A percentile compares a stretch with the other conserved stretches of the same genome.
These are phyloP conservation scores for Loriculus beryllinus DNA, from an alignment of 2,797 vertebrate species.

Conservation along the genomic window DNA sequence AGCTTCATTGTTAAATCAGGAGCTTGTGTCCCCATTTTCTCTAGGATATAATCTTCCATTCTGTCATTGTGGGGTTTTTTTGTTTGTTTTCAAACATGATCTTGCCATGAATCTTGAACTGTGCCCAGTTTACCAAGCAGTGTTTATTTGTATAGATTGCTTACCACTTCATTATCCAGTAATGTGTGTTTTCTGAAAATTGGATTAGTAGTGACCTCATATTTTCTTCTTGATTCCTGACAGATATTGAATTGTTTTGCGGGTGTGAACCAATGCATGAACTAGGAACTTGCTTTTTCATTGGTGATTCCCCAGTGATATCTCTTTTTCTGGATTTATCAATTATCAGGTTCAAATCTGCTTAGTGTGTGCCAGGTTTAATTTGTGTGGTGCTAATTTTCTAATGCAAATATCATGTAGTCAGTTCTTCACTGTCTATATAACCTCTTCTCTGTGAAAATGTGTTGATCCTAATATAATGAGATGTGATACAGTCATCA, in stretches of 20 bases:
- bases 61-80: not conserved
- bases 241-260: slow-evolving; percentile 53
- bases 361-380: slow-evolving; percentile 27
- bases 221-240: slow-evolving; percentile 35
- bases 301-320: not conserved
- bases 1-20: not conserved
- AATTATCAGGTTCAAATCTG: slow-evolving; percentile 45
- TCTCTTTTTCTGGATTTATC: slow-evolving; percentile 32
- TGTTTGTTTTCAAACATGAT: slow-evolving; percentile 32
- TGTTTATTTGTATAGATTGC: slow-evolving; percentile 28
- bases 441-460: not conserved
- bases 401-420: not conserved
- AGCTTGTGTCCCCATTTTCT: not conserved
- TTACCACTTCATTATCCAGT: slow-evolving; percentile 54
- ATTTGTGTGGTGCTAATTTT: slow-evolving; percentile 44
- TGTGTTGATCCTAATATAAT: not conserved
- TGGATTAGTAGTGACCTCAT: slow-evolving; percentile 38
- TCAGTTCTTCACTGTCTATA: not conserved
- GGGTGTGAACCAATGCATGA: slow-evolving; percentile 6
- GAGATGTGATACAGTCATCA: not conserved
- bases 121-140: not conserved
- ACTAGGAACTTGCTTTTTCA: slow-evolving; percentile 1
- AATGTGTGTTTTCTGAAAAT: slow-evolving; percentile 34
- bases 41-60: not conserved
- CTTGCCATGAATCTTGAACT: not conserved